Conservation (phyloP, 2,113 vertebrate species). For the Cepphus grylle region DNA sequence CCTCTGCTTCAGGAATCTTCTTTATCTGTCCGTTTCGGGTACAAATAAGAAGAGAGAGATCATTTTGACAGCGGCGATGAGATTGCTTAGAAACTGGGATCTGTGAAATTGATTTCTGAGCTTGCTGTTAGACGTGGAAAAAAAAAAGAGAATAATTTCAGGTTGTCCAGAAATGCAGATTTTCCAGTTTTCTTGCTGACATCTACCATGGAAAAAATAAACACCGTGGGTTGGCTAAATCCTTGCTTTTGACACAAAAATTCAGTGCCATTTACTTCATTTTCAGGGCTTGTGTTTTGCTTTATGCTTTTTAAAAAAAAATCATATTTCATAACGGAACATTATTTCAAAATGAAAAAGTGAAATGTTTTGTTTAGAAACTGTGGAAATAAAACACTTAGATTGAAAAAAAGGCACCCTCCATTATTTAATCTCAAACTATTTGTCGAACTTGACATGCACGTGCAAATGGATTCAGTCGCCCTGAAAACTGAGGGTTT, state of each 20-base stretch:
- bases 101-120: constrained; percentile 33
- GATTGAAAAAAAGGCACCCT: constrained; percentile 10
- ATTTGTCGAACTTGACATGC: background rate
- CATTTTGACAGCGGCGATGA: background rate
- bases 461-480: constrained; percentile 39
- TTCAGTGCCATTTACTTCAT: background rate
- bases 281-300: background rate
- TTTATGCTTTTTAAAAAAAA: background rate
- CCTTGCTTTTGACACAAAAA: constrained; percentile 12
- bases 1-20: background rate
- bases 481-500: constrained; percentile 8
- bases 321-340: background rate
- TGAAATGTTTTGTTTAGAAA: constrained; percentile 22
- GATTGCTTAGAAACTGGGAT: constrained; percentile 31
- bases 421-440: constrained; percentile 29
- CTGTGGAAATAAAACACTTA: constrained; percentile 34
- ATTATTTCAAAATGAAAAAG: constrained; percentile 33
- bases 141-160: constrained; percentile 12
- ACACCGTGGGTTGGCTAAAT: background rate
- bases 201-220: constrained; percentile 2
- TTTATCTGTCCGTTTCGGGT: background rate
- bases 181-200: constrained; percentile 42
- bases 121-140: background rate
- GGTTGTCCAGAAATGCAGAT: constrained; percentile 42
- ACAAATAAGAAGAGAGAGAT: background rate